Conservation (phyloP, 2,888 invertebrate species). For the Eubasilissa splendida region DNA sequence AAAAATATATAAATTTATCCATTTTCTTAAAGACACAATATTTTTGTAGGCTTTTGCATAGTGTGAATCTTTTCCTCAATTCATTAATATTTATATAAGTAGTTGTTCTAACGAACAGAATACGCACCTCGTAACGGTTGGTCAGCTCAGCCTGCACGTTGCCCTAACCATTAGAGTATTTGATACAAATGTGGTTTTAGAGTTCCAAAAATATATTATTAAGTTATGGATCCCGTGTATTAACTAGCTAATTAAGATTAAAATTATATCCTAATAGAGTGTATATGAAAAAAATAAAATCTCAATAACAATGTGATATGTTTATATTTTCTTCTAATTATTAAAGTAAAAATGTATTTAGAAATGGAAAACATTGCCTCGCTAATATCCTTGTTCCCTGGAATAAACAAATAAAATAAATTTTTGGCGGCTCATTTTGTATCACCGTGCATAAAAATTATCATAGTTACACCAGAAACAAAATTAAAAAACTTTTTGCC, state of each 20-base stretch:
- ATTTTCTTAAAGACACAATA: constrained; percentile 32
- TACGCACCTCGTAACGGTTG: neutral
- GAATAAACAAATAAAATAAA: too few species aligned
- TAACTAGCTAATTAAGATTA: constrained; percentile 48
- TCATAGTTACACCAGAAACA: too few species aligned
- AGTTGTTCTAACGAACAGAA: constrained; percentile 32
- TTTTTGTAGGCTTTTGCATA: constrained; percentile 42
- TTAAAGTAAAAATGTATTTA: too few species aligned
- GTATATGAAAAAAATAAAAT: constrained; percentile 52
- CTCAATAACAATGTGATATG: constrained; percentile 32
- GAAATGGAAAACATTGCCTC: too few species aligned
- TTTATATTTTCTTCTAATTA: neutral
- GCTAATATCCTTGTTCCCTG: too few species aligned
- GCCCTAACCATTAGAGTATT: constrained; percentile 47
- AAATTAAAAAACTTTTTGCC: too few species aligned
- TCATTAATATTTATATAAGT: constrained; percentile 34
- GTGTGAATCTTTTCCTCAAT: constrained; percentile 37
- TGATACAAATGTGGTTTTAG: constrained; percentile 53
- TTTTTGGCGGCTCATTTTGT: too few species aligned
- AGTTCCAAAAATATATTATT: constrained; percentile 53
- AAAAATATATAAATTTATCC: constrained; percentile 15
- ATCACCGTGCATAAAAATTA: too few species aligned
- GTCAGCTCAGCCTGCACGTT: constrained; percentile 11
- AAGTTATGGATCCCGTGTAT: constrained; percentile 51
- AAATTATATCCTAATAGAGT: constrained; percentile 53